Conservation (phyloP, 2,888 invertebrate genomes). For the Meteorus cinctellus region DNA sequence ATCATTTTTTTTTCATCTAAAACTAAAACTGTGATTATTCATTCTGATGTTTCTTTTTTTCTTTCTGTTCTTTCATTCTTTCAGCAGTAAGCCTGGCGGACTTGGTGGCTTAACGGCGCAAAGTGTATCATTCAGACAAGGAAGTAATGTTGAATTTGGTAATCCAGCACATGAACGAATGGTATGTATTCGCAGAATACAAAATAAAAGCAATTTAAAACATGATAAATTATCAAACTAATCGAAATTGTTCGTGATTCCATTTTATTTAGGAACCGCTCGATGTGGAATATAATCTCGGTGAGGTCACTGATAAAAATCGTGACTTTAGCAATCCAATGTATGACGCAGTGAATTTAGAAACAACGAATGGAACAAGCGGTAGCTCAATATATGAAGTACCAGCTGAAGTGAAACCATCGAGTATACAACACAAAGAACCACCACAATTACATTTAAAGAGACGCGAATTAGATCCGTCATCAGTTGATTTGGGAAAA, state of each 20-base stretch:
- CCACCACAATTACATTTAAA: slow-evolving; percentile 83
- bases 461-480: slow-evolving; percentile 88
- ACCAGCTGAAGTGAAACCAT: slow-evolving; percentile 86
- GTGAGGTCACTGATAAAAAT: slow-evolving; percentile 84
- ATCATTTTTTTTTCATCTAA: neutral
- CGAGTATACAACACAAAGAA: slow-evolving; percentile 86
- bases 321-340: slow-evolving; percentile 98
- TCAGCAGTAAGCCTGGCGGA: slow-evolving; percentile 86
- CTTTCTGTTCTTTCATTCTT: slow-evolving; percentile 55
- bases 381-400: slow-evolving; percentile 87
- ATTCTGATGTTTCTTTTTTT: neutral
- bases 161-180: slow-evolving; percentile 73
- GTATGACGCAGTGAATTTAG: slow-evolving; percentile 92
- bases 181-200: slow-evolving; percentile 59
- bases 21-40: slow-evolving; percentile 21
- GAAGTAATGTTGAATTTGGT: slow-evolving; percentile 93
- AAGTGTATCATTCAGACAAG: slow-evolving; percentile 94
- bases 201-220: neutral
- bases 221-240: slow-evolving; percentile 10
- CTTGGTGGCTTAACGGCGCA: slow-evolving; percentile 88
- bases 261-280: slow-evolving; percentile 76
- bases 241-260: slow-evolving; percentile 9
- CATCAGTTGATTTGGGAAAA: slow-evolving; percentile 88
- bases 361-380: slow-evolving; percentile 77
- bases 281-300: slow-evolving; percentile 86